Evolutionary conservation across 2,113 vertebrate species (phyloP).

Genomic region (Catharus minimus): DNA sequence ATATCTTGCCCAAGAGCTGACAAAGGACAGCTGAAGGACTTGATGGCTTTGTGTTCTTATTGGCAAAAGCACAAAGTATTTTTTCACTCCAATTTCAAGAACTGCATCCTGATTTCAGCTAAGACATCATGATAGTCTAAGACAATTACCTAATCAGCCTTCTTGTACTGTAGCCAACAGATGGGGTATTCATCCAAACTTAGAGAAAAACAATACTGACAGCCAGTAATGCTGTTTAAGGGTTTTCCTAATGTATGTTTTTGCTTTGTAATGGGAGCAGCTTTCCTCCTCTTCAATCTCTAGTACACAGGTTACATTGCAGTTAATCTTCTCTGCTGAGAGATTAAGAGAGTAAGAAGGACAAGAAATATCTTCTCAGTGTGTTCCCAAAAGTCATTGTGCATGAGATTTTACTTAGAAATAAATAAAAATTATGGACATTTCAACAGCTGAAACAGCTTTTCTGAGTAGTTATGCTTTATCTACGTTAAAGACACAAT

Average conservation of each 20-base stretch:
- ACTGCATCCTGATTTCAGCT: background rate
- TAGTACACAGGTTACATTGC: background rate
- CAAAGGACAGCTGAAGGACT: background rate
- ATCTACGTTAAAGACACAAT: background rate
- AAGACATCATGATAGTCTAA: background rate
- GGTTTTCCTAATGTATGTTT: background rate
- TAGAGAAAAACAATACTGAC: background rate
- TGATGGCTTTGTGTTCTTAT: background rate
- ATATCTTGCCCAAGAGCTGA: background rate
- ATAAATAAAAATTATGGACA: background rate
- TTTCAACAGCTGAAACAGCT: background rate
- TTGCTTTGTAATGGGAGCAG: background rate
- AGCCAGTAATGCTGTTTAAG: background rate
- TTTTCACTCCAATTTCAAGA: background rate
- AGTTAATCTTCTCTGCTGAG: background rate
- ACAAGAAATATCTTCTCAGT: background rate
- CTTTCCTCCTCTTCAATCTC: background rate
- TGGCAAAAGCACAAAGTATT: background rate
- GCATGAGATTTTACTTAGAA: background rate
- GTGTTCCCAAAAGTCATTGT: background rate
- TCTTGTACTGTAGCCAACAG: background rate
- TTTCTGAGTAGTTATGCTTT: background rate
- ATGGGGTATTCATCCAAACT: background rate
- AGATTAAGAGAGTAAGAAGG: background rate
- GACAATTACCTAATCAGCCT: background rate